Evolutionary conservation across 2,888 invertebrate species (phyloP), one percentile per base, ranked within the genome.

Genomic region (Trissolcus japonicus): DNA sequence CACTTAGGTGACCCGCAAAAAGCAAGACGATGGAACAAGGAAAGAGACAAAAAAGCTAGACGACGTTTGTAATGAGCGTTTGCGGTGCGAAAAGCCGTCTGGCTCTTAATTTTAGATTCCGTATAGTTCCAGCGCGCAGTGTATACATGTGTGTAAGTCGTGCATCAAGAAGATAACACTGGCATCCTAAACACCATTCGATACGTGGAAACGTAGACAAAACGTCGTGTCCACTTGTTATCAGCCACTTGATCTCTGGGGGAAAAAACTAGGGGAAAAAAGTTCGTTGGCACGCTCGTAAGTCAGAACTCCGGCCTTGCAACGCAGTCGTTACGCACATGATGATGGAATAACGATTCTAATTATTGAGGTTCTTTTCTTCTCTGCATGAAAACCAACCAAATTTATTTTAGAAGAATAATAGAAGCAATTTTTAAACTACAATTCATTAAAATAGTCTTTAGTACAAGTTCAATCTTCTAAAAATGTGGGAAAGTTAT

Each of bases 81-180:
- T 40, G 76, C 63, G 80, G 79, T 51, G 73, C 57, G 78, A 77
- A 80, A 81, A 81, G 69, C 63, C 61, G 51, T 56, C 65, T 53
- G 66, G 82, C 77, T 83, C 83, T 83, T 83, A 82, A 83, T 82
- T 83, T 82, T 81, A 82, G 82, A 82, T 81, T 79, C 79, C 78
- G 71, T 16, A 46, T 68, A 76, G 69, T 75, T 78, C 79, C 78
- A 66, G 66, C 62, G 63, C 59, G 59, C 19, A 46, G 59, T 46
- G 57, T 53, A 21, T 65, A 29, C 73, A 17, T 56, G 41, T 35
- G 41, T 41, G 54, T 69, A 56, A 55, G 54, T 29, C 57, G 65
- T 61, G 61, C 56, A 65, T 76, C 69, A 60, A 9, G 56, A 46
- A 75, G 63, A 75, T 59, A 75, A 75, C 63, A 54, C 40, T 19